Evolutionary conservation across 2,797 vertebrate genomes (phyloP), one percentile per base, ranked within the genome.

Genomic region (Girardinus metallicus): DNA sequence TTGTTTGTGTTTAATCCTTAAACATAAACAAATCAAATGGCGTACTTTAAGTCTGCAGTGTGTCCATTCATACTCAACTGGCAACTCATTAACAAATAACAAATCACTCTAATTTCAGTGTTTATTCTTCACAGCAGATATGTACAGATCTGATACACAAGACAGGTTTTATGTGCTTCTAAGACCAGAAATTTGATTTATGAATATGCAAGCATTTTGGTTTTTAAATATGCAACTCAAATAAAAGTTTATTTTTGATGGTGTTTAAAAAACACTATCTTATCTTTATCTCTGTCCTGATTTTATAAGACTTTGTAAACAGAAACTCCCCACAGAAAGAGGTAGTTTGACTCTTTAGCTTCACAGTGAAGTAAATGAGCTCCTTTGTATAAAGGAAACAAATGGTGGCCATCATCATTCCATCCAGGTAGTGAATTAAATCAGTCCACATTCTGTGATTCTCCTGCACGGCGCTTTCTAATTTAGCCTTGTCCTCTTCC

Each of bases 381-480:
- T 71, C 26, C 41, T 44, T 18, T 44, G 68, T 44, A 71, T n/a
- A 44, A 71, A 44, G 68, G 68, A 71, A 71, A 44, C 66, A 12
- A 44, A 26, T 53, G 1, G 2, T 13, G 26, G 8, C 26, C 62
- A 76, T 84, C 81, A 31, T 86, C 75, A 77, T 86, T 85, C 68
- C 41, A 68, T 72, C 68, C 85, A 77, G 81, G 82, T 43, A 71
- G 80, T 72, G 76, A 81, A 88, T 87, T 86, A 78, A 92, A 86
- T 82, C 62, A 8, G 73, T 71, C 80, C 76, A 31, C 68, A 26
- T 77, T 84, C 83, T 75, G 64, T 85, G 79, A 80, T 85, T 84
- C 75, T 73, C 81, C 84, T 57, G 76, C 76, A 75, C 15, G 1
- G 29, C 46, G 78, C 81, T 71, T 44, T 71, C 68, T 71, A 71